These are phyloP conservation scores for Oceanites oceanicus DNA, from an alignment of 2,113 vertebrate species.

Conservation along the genomic window DNA sequence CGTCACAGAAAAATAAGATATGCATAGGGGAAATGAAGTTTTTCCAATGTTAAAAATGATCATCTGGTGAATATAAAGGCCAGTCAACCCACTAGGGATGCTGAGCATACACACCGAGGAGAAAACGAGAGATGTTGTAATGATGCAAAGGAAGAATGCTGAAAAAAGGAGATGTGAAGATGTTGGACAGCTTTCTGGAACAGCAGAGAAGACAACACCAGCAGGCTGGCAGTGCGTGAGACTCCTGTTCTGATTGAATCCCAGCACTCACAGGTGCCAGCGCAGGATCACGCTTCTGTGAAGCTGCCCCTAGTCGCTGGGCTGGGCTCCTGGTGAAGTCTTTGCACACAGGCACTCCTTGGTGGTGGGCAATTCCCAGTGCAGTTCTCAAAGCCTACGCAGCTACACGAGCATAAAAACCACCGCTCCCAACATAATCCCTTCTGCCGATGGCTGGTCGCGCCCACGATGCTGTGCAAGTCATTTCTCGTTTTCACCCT, in stretches of 20 bases:
- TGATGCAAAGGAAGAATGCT: neutral
- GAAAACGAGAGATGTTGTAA: neutral
- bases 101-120: neutral
- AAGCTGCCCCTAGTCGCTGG: neutral
- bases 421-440: neutral
- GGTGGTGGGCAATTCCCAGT: neutral
- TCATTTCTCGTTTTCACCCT: neutral
- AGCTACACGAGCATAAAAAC: neutral
- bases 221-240: rapidly evolving
- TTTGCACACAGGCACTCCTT: neutral
- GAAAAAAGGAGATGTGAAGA: neutral
- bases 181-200: neutral
- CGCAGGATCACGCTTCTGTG: rapidly evolving
- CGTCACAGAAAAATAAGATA: neutral
- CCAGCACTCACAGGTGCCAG: neutral
- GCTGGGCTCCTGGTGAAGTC: neutral
- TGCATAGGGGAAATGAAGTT: neutral
- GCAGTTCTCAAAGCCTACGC: neutral
- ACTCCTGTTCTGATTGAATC: neutral
- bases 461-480: neutral
- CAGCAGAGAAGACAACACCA: neutral
- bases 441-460: neutral
- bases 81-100: neutral
- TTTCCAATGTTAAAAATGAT: neutral
- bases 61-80: neutral